Conservation (phyloP, 2,797 vertebrate genomes). For the Spinibarbus caldwelli region DNA sequence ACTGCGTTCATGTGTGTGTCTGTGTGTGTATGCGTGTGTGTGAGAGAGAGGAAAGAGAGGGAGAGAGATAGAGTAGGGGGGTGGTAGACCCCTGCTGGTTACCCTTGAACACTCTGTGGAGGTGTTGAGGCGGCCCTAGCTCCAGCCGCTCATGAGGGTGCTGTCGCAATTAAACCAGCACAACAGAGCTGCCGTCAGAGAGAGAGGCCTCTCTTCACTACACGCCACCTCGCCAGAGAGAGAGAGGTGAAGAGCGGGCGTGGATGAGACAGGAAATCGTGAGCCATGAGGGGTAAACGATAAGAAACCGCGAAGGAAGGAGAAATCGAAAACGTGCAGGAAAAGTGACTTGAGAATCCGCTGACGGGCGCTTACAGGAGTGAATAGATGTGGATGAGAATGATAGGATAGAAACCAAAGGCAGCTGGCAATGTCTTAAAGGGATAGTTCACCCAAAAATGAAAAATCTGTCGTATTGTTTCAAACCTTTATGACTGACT, state of each 20-base stretch:
- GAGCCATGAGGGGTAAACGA: constrained; percentile 41
- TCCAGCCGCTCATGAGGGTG: constrained; percentile 75
- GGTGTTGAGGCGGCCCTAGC: constrained; percentile 67
- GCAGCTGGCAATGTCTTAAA: constrained; percentile 5
- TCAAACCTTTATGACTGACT: not conserved
- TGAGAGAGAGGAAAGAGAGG: constrained; percentile 56
- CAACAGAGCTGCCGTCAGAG: constrained; percentile 64
- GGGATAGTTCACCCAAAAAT: not conserved
- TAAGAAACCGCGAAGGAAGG: constrained; percentile 1
- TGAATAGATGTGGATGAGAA: not conserved
- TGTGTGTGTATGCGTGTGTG: constrained; percentile 34
- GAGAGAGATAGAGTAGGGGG: constrained; percentile 64
- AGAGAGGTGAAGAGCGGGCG: constrained; percentile 13
- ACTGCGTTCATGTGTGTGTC: constrained; percentile 45
- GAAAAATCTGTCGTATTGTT: not conserved
- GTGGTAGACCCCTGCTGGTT: constrained; percentile 74
- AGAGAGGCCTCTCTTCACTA: constrained; percentile 29
- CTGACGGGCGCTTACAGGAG: not conserved
- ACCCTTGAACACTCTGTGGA: constrained; percentile 83
- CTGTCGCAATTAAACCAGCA: constrained; percentile 81
- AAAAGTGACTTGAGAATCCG: constrained; percentile 3
- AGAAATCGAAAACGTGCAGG: constrained; percentile 3
- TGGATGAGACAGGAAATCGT: constrained; percentile 50
- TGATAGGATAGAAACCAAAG: not conserved
- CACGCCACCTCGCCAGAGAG: constrained; percentile 25